Evolutionary conservation across 2,797 vertebrate species (phyloP).

Genomic region (Cottoperca gobio): DNA sequence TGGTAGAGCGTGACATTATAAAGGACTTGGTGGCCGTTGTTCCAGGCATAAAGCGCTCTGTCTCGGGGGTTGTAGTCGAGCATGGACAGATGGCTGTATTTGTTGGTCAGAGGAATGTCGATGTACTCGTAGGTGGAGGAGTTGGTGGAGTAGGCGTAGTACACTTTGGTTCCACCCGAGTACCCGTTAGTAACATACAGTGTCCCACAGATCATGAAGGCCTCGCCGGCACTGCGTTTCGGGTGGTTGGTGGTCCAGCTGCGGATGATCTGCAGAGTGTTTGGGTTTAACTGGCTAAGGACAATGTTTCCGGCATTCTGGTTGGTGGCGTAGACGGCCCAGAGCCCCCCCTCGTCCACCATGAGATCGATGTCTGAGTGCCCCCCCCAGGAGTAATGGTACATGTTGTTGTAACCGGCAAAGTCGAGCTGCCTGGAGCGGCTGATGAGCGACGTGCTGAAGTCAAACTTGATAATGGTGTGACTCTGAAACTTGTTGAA

Average conservation of each 20-base stretch:
- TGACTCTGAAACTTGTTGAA: conserved; percentile 99
- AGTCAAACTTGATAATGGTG: conserved; percentile 95
- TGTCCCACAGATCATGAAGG: conserved; percentile 97
- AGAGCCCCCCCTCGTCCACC: conserved; percentile 95
- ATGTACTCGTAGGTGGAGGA: conserved; percentile 97
- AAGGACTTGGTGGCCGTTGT: conserved; percentile 96
- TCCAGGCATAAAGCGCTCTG: conserved; percentile 95
- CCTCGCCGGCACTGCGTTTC: conserved; percentile 94
- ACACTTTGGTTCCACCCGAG: conserved; percentile 96
- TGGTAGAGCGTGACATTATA: conserved; percentile 90
- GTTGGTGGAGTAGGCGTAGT: conserved; percentile 96
- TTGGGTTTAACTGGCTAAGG: conserved; percentile 93
- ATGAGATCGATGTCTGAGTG: conserved; percentile 99
- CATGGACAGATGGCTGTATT: conserved; percentile 97
- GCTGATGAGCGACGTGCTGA: conserved; percentile 91
- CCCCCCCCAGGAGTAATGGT: conserved; percentile 97
- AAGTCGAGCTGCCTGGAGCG: conserved; percentile 94
- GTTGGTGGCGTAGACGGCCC: conserved; percentile 97
- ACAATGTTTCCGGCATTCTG: conserved; percentile 97
- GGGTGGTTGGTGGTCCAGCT: conserved; percentile 97
- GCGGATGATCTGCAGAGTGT: conserved; percentile 91
- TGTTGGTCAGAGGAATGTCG: conserved; percentile 97
- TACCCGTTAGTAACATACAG: conserved; percentile 97
- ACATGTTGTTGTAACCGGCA: conserved; percentile 97
- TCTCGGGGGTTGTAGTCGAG: conserved; percentile 98